phyloP scores from a whole-genome alignment of 30 jellyfish, hydroid and myxozoan genomes.

The Cassiopea andromeda region DNA sequence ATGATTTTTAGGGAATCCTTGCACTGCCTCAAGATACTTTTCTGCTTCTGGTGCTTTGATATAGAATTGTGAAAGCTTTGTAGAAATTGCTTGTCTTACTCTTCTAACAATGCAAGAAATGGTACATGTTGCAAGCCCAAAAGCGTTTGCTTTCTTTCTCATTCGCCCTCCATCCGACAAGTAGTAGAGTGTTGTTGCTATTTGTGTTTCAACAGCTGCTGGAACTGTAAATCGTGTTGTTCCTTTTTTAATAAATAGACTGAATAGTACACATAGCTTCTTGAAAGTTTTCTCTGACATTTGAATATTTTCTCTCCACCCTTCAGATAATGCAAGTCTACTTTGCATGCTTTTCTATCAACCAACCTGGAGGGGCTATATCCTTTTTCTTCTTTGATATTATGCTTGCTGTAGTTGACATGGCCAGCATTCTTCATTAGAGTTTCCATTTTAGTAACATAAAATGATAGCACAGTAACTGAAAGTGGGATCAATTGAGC shows the following conservation, averaged over 20 bases:
- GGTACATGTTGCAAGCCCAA: constrained; percentile 36
- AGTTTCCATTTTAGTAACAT: background rate
- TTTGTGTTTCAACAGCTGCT: constrained; percentile 57
- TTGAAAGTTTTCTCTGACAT: constrained; percentile 17
- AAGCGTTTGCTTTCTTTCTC: constrained; percentile 53
- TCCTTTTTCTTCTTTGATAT: background rate
- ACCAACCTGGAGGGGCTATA: constrained; percentile 5
- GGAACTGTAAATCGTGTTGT: constrained; percentile 32
- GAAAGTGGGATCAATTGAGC: background rate
- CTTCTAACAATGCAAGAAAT: constrained; percentile 18
- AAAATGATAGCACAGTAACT: background rate
- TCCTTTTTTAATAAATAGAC: constrained; percentile 17
- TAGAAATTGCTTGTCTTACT: constrained; percentile 18
- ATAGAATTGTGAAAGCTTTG: background rate
- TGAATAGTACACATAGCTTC: background rate
- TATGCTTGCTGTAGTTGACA: background rate
- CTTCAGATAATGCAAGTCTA: constrained; percentile 27
- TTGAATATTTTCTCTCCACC: constrained; percentile 38
- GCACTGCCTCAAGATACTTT: constrained; percentile 8
- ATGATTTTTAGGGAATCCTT: constrained; percentile 13
- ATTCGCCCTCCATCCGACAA: constrained; percentile 62
- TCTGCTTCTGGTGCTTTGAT: constrained; percentile 21
- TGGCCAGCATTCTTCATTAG: background rate
- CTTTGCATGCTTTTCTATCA: constrained; percentile 44
- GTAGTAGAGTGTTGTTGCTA: constrained; percentile 40